A percentile compares a stretch with the other conserved stretches of the same genome.
phyloP scores from a whole-genome alignment of 2,113 vertebrate genomes.

The Calyptomena viridis region DNA sequence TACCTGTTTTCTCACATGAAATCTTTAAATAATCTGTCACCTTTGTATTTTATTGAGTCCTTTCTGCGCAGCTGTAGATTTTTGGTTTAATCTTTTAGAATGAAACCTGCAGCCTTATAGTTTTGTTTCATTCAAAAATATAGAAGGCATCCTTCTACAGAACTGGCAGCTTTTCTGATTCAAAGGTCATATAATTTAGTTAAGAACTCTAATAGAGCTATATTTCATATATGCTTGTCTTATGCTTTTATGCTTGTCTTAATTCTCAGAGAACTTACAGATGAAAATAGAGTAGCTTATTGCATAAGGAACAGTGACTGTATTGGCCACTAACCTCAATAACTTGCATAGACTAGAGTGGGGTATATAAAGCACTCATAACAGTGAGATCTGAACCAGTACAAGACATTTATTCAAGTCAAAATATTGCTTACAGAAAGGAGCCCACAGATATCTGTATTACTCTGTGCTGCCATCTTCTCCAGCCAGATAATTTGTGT shows the following conservation, averaged over 20 bases:
- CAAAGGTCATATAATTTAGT: constrained; percentile 68
- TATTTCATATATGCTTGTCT: constrained; percentile 54
- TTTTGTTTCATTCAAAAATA: constrained; percentile 64
- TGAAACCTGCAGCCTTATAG: constrained; percentile 36
- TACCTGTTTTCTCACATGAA: not conserved
- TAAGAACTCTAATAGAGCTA: constrained; percentile 57
- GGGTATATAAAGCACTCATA: constrained; percentile 49
- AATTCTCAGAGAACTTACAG: constrained; percentile 58
- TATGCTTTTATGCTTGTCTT: constrained; percentile 48
- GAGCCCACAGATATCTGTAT: not conserved
- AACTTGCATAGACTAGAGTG: constrained; percentile 40
- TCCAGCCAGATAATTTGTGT: not conserved
- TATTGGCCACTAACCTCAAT: constrained; percentile 67
- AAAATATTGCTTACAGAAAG: constrained; percentile 12
- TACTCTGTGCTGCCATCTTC: not conserved
- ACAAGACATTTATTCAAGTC: constrained; percentile 33
- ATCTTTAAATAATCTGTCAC: constrained; percentile 1
- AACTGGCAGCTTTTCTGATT: constrained; percentile 67
- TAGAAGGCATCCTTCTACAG: constrained; percentile 52
- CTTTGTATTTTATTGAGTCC: constrained; percentile 29
- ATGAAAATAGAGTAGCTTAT: constrained; percentile 69
- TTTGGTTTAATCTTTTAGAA: constrained; percentile 48
- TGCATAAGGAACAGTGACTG: constrained; percentile 57
- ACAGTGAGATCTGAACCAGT: constrained; percentile 40
- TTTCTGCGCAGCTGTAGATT: constrained; percentile 35